A percentile compares a stretch with the other conserved stretches of the same genome.
phyloP scores from a whole-genome alignment of 2,888 invertebrate species.

The Zaprionus obscuricornis region DNA sequence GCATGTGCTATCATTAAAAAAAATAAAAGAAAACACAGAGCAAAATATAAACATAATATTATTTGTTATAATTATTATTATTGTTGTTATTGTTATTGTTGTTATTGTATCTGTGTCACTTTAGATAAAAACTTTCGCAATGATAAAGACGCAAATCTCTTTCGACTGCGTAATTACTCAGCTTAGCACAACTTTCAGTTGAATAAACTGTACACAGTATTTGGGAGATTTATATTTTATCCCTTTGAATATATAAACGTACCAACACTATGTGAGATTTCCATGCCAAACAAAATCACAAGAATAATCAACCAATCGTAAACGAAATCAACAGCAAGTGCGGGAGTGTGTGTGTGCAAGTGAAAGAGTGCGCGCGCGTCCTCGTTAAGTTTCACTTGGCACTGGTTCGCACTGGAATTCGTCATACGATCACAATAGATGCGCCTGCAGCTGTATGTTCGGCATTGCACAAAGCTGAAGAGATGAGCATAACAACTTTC shows the following conservation, averaged over 20 bases:
- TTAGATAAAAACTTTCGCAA: conserved; percentile 45
- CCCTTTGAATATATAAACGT: conserved; percentile 20
- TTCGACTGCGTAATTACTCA: conserved; percentile 6
- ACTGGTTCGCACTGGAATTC: conserved; percentile 46
- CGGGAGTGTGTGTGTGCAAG: no score
- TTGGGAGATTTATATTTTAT: no score
- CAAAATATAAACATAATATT: conserved; percentile 53
- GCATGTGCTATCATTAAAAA: conserved; percentile 41
- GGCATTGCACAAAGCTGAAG: conserved; percentile 29
- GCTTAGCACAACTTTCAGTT: conserved; percentile 1
- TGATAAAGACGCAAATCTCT: conserved; percentile 38
- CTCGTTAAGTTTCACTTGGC: conserved; percentile 5
- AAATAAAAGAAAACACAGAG: no score
- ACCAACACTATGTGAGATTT: conserved; percentile 32
- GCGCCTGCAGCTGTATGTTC: conserved; percentile 8
- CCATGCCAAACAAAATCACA: conserved; percentile 23
- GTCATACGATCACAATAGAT: conserved; percentile 17
- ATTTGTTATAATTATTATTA: conserved; percentile 18
- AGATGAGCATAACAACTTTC: conserved; percentile 16
- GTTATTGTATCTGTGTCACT: conserved; percentile 12
- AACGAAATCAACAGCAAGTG: no score
- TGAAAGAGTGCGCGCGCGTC: no score
- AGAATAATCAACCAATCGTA: no score
- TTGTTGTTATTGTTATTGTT: background rate
- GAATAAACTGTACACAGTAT: conserved; percentile 4